A percentile compares a stretch with the other conserved stretches of the same genome.
These are phyloP conservation scores for Formicarius rufipectus DNA, from an alignment of 2,113 vertebrate species.

Conservation along the genomic window DNA sequence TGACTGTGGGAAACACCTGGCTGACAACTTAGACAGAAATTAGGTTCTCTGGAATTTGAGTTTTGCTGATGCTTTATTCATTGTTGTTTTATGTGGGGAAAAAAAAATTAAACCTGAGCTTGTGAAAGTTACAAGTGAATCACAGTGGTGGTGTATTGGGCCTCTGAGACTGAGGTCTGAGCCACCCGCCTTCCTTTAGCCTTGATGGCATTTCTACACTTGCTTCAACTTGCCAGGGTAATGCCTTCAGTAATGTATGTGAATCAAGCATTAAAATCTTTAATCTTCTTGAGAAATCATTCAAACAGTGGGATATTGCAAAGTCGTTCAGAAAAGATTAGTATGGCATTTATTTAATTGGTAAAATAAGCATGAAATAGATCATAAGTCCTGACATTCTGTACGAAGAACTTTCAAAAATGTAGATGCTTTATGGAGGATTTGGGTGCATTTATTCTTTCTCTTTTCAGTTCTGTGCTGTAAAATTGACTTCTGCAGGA, in stretches of 20 bases:
- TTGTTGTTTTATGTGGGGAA: neutral
- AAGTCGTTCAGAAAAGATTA: neutral
- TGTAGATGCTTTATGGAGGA: neutral
- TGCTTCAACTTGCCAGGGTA: neutral
- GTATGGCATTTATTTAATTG: neutral
- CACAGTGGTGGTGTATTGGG: neutral
- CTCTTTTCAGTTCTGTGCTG: neutral
- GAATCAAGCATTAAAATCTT: neutral
- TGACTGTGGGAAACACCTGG: neutral
- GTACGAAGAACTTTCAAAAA: neutral
- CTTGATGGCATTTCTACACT: neutral
- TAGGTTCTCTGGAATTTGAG: neutral
- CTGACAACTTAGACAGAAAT: neutral
- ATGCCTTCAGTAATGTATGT: neutral
- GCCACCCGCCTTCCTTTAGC: neutral
- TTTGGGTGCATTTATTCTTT: neutral
- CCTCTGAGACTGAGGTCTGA: neutral
- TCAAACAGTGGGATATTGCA: neutral
- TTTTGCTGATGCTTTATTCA: neutral
- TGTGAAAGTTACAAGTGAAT: neutral
- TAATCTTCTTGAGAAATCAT: neutral
- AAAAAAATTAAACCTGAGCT: neutral
- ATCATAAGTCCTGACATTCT: neutral
- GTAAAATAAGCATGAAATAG: neutral
- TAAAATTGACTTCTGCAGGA: neutral